phyloP scores from a whole-genome alignment of 2,113 vertebrate genomes.

The Rutilus rutilus region DNA sequence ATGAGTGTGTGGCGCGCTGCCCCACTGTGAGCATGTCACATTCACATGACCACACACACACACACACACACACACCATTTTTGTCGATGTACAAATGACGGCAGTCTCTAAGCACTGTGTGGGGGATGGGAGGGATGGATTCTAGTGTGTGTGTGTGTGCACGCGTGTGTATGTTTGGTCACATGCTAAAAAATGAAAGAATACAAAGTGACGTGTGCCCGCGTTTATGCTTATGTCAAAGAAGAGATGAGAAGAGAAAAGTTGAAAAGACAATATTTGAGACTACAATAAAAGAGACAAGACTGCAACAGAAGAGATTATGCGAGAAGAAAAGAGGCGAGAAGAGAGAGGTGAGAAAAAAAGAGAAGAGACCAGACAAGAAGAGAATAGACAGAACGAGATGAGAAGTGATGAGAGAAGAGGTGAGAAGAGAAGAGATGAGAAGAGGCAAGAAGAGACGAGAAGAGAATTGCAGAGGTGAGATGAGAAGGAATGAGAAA shows the following conservation, averaged over 20 bases:
- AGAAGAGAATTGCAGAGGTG: neutral
- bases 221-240: neutral
- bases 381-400: neutral
- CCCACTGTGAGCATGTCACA: slow-evolving; percentile 28
- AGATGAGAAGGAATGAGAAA: neutral
- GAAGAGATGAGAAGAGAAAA: neutral
- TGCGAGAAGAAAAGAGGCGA: neutral
- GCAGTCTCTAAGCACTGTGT: slow-evolving; percentile 14
- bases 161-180: neutral
- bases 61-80: slow-evolving; percentile 17
- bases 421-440: neutral
- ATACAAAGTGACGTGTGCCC: slow-evolving; percentile 4
- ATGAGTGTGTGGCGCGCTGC: slow-evolving; percentile 17
- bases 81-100: slow-evolving; percentile 36
- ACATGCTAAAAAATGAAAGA: slow-evolving; percentile 15
- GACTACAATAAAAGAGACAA: neutral
- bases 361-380: neutral
- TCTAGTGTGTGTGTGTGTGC: neutral
- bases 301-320: neutral
- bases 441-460: neutral
- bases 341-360: slow-evolving; percentile 25
- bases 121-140: slow-evolving; percentile 30
- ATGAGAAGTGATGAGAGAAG: neutral
- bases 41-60: slow-evolving; percentile 37
- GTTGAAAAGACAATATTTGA: neutral